Percentiles rank a stretch among this genome's conserved stretches.
Evolutionary conservation across 2,888 invertebrate species (phyloP).

Genomic region (Sesamia inferens): DNA sequence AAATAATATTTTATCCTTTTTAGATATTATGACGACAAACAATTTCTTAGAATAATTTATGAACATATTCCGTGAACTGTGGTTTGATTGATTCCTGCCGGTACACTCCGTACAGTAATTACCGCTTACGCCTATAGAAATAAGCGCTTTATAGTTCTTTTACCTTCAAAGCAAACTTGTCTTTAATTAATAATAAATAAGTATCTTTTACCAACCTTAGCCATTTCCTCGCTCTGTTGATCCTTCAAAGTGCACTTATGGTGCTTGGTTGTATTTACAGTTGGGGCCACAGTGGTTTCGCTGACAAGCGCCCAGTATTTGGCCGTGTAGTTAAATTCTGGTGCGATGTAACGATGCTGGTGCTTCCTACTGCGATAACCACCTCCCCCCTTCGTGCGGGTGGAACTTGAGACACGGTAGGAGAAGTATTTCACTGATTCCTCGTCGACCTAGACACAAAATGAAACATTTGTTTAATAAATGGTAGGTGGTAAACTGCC

Average conservation of each 20-base stretch:
- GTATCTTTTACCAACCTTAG: constrained; percentile 74
- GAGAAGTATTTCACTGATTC: constrained; percentile 85
- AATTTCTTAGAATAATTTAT: neutral
- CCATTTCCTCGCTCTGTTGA: constrained; percentile 83
- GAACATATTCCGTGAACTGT: neutral
- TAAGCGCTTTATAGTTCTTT: neutral
- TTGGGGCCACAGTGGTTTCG: constrained; percentile 81
- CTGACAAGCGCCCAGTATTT: constrained; percentile 87
- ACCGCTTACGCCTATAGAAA: too few species aligned
- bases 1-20: neutral
- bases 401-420: constrained; percentile 86
- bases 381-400: constrained; percentile 85
- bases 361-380: constrained; percentile 84
- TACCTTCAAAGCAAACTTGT: too few species aligned
- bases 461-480: neutral
- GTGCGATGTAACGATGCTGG: constrained; percentile 86
- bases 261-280: constrained; percentile 78
- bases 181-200: too few species aligned
- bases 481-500: neutral
- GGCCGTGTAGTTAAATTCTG: constrained; percentile 86
- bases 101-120: too few species aligned
- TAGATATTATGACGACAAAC: neutral
- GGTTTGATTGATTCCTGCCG: neutral
- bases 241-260: constrained; percentile 86
- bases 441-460: constrained; percentile 77